phyloP scores from a whole-genome alignment of 2,113 vertebrate species.

The Australoheros scitulus region DNA sequence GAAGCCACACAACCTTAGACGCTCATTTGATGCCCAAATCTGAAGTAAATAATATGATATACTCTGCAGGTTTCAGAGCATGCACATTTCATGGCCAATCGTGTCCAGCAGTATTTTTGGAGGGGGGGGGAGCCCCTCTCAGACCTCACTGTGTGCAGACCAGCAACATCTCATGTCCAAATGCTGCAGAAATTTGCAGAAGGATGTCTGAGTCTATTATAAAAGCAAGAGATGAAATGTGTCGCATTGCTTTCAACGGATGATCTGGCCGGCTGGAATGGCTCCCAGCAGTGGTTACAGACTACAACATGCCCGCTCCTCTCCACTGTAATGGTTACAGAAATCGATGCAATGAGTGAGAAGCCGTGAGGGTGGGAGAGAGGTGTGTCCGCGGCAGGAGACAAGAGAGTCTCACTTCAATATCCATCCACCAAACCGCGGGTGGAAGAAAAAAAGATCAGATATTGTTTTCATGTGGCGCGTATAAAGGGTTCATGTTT shows the following conservation, averaged over 20 bases:
- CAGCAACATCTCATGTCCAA: neutral
- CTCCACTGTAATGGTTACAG: neutral
- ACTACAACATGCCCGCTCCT: slow-evolving; percentile 15
- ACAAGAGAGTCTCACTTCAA: neutral
- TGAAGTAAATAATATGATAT: neutral
- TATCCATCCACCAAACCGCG: neutral
- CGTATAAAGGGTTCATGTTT: neutral
- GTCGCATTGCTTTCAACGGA: slow-evolving; percentile 7
- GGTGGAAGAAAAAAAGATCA: neutral
- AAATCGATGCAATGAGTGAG: slow-evolving; percentile 13
- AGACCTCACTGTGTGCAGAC: neutral
- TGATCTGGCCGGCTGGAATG: slow-evolving; percentile 17
- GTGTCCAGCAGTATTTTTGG: neutral
- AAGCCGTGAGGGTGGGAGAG: slow-evolving; percentile 24
- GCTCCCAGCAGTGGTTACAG: slow-evolving; percentile 38
- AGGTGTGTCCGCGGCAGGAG: slow-evolving; percentile 57
- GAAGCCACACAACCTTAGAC: neutral
- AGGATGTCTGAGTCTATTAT: neutral
- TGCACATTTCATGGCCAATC: neutral
- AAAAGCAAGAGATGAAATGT: neutral
- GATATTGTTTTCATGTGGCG: slow-evolving; percentile 12
- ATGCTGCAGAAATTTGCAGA: slow-evolving; percentile 37
- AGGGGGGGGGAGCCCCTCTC: slow-evolving; percentile 19
- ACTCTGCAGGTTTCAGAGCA: neutral
- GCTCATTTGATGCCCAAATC: neutral